Evolutionary conservation across 2,888 invertebrate species (phyloP), one percentile per base, ranked within the genome.

Genomic region (Lissocephala sabroskyi): DNA sequence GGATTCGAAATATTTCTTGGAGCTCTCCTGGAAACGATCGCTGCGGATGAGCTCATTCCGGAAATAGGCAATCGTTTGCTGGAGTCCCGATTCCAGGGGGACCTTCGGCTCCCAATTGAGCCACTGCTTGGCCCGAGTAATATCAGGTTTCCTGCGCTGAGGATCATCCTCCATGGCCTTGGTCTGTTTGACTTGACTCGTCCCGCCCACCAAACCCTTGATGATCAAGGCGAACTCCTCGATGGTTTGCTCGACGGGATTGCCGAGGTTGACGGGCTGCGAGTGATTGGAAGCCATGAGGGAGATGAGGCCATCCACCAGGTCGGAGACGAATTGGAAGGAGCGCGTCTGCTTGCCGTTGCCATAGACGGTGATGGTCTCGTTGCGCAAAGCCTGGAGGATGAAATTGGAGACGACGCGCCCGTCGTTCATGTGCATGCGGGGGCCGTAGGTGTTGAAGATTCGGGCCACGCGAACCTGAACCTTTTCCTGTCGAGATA

Each of bases 341-440:
- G 98, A 98, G 45, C 99, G 88, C 0, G 99, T 95, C 84, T 95
- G 95, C 75, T 90, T 91, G 16, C 95, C 95, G 75, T 92, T 92
- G 1, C 95, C 95, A 79, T 95, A 95, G 5, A 97, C 96, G 2
- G 98, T 98, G 45, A 99, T 96, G 2, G 95, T 93, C 79, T 97
- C 90, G 82, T 96, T 95, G 81, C 97, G 94, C 49, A 99, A 85
- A 0, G 98, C 96, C 86, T 99, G 98, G 62, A 98, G 88, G 61
- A 99, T 95, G 79, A 99, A 99, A 86, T 99, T 99, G 10, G 98
- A 98, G 1, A 99, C 98, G 1, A 99, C 81, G 30, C 99, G 88
- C 1, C 99, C 99, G 84, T 99, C 99, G 59, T 97, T 96, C 89
- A 96, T 96, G 79, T 98, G 98, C 99, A 99, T 99, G 67, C 99